These are phyloP conservation scores for Zaprionus camerounensis DNA, from an alignment of 1,140 invertebrate species.

Conservation along the genomic window DNA sequence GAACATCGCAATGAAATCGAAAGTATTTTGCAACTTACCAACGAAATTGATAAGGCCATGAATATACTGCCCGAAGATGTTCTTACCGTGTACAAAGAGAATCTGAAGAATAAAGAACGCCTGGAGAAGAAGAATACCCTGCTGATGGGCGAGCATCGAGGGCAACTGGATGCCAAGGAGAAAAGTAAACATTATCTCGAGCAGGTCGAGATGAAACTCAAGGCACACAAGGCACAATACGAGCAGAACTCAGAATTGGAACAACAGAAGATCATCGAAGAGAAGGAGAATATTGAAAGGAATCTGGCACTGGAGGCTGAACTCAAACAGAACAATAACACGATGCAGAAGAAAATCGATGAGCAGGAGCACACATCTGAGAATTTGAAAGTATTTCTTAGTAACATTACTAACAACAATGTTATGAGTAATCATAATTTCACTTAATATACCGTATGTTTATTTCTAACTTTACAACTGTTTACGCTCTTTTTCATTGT, in stretches of 20 bases:
- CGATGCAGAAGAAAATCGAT: slow-evolving; percentile 15
- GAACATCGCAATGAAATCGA: slow-evolving; percentile 51
- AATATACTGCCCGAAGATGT: slow-evolving; percentile 35
- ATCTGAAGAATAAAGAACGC: slow-evolving; percentile 37
- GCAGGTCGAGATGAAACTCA: slow-evolving; percentile 19
- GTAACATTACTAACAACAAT: neutral
- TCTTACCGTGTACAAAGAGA: slow-evolving; percentile 47
- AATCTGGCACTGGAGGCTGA: neutral
- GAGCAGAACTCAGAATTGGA: slow-evolving; percentile 27
- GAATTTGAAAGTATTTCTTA: slow-evolving; percentile 6
- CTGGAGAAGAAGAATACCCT: slow-evolving; percentile 28
- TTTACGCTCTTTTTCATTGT: slow-evolving; percentile 36
- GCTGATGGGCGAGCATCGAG: slow-evolving; percentile 19
- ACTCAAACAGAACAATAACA: slow-evolving; percentile 7
- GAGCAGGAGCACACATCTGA: slow-evolving; percentile 10
- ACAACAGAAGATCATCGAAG: slow-evolving; percentile 19
- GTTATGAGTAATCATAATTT: neutral
- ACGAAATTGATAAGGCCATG: slow-evolving; percentile 46
- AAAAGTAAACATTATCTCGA: slow-evolving; percentile 22
- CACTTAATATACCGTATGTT: slow-evolving; percentile 46
- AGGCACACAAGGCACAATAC: slow-evolving; percentile 18
- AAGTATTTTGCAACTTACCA: slow-evolving; percentile 26
- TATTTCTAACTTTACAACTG: slow-evolving; percentile 39
- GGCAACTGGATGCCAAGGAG: neutral
- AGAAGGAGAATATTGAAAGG: neutral